Evolutionary conservation across 2,888 invertebrate species (phyloP), one percentile per base, ranked within the genome.

Genomic region (Epiblema foenella): DNA sequence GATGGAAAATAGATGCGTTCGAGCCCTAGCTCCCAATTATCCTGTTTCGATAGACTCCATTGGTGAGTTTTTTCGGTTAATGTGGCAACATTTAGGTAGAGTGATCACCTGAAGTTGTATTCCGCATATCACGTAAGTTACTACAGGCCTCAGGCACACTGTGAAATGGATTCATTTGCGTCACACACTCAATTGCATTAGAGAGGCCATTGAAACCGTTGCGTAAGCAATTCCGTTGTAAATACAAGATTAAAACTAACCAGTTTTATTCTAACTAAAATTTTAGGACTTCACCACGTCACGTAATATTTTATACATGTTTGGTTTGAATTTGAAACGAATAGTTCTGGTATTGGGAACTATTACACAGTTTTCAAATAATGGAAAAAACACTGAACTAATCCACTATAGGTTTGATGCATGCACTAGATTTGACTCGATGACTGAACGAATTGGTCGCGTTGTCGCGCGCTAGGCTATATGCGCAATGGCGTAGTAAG

Each of bases 141-240:
- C 62, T 62, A 62, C 56, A 67, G 51, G 62, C 58, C 58, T 57
- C 64, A 56, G 58, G 71, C 62, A 70, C 70, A 65, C 66, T 56
- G 77, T 79, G 78, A 81, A 84, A 81, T 81, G 77, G 78, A 85
- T 83, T 84, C 74, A 80, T 85, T 81, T 83, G 83, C 85, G 84
- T 85, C 83, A 86, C 79, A 73, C 67, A 80, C 79, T 82, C 80
- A 84, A 85, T 87, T 84, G 83, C 84, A 86, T 85, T 85, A 84
- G 82, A 84, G 84, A 83, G 84, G 83, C 84, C 81, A 80, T 85
- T 85, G 75, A 82, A 83, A 83, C 76, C 75, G 76, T 79, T 79
- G 77, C 80, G 78, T 74, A 79, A 78, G 76, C 77, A 73, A 75
- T 80, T 75, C 76, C 75, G 58, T 72, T 62, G 72, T 69, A 69